Evolutionary conservation across 2,888 invertebrate species (phyloP).

Genomic region (Acanthosepion esculentum): DNA sequence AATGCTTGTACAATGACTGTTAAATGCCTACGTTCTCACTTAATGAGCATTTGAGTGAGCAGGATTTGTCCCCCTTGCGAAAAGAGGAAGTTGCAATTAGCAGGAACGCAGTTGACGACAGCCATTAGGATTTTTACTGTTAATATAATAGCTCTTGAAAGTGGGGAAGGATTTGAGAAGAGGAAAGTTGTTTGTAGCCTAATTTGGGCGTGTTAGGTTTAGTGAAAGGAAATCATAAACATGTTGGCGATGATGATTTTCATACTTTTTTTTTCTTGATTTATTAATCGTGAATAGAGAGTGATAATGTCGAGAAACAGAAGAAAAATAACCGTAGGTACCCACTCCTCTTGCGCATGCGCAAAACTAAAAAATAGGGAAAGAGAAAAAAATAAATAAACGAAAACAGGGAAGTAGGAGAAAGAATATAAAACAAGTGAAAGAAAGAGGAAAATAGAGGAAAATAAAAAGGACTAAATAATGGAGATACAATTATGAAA

Average conservation of each 20-base stretch:
- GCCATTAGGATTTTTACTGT: slow-evolving; percentile 33
- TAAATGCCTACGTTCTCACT: slow-evolving; percentile 20
- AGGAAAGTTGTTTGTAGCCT: neutral
- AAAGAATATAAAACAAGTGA: too few relatives aligned
- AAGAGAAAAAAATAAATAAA: too few relatives aligned
- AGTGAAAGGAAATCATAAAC: slow-evolving; percentile 6
- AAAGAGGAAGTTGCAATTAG: neutral
- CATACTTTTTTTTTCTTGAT: neutral
- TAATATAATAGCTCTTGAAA: neutral
- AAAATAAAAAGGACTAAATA: too few relatives aligned
- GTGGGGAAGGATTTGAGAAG: neutral
- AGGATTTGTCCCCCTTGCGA: slow-evolving; percentile 11
- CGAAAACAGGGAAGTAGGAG: too few relatives aligned
- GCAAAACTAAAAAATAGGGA: too few relatives aligned
- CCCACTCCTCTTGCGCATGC: too few relatives aligned
- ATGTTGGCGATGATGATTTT: neutral
- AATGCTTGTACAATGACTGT: neutral
- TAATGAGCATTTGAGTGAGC: neutral
- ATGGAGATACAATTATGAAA: too few relatives aligned
- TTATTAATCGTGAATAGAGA: neutral
- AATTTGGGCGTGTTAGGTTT: neutral
- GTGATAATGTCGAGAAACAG: neutral
- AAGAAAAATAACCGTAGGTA: neutral
- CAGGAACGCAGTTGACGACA: neutral
- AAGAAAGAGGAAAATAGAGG: too few relatives aligned